Conservation (phyloP, 2,113 vertebrate species). For the Bothrops jararaca region DNA sequence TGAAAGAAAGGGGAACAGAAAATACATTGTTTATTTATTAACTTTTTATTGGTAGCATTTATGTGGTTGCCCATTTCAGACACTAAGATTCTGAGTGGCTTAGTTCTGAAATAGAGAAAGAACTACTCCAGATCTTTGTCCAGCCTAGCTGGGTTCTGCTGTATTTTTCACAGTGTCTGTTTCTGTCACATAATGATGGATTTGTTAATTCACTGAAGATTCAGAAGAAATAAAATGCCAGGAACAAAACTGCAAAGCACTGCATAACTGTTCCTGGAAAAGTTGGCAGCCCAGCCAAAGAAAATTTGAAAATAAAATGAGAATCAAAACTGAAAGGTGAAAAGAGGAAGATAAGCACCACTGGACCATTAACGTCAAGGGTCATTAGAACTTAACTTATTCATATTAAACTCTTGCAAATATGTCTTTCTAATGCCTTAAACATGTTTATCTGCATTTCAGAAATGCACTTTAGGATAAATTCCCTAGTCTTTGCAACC, state of each 20-base stretch:
- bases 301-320: not conserved
- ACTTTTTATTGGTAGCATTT: too few relatives aligned
- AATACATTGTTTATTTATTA: too few relatives aligned
- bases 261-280: not conserved
- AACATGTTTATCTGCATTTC: not conserved
- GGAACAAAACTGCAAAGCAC: not conserved
- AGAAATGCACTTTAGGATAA: not conserved
- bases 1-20: too few relatives aligned
- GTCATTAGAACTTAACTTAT: not conserved
- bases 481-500: not conserved
- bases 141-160: not conserved
- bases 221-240: not conserved
- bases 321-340: not conserved
- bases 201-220: not conserved
- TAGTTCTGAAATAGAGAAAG: not conserved
- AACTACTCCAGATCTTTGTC: not conserved
- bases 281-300: not conserved
- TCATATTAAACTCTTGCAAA: slow-evolving; percentile 12
- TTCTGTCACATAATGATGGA: not conserved
- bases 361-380: not conserved
- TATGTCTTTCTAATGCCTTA: slow-evolving; percentile 19
- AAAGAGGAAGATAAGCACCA: not conserved
- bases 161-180: not conserved
- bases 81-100: not conserved
- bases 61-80: too few relatives aligned